Conservation (phyloP, 2,888 invertebrate species). For the Scaptomyza flava region DNA sequence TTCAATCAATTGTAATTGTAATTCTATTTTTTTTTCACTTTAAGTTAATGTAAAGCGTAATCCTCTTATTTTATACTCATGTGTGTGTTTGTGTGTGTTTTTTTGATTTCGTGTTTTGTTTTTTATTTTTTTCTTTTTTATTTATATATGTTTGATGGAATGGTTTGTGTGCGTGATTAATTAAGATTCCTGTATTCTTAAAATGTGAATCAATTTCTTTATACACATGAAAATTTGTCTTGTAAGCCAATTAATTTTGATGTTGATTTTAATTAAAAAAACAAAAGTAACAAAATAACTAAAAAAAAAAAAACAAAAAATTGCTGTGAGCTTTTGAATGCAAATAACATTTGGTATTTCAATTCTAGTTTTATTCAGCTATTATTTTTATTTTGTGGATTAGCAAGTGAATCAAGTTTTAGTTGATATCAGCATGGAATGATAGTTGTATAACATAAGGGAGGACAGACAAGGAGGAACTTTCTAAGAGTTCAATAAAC, state of each 20-base stretch:
- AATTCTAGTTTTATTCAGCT: too few species aligned
- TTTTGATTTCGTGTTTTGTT: background rate
- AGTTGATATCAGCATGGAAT: too few species aligned
- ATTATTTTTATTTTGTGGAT: too few species aligned
- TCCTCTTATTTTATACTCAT: background rate
- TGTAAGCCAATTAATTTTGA: constrained; percentile 14
- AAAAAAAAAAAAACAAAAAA: too few species aligned
- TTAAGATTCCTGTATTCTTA: constrained; percentile 10
- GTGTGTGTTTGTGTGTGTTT: background rate
- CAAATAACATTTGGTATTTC: background rate
- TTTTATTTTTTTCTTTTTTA: background rate
- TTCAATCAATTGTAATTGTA: background rate
- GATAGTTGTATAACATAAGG: too few species aligned
- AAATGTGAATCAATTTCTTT: constrained; percentile 7
- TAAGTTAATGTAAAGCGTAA: background rate
- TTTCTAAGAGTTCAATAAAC: too few species aligned
- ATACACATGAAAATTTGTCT: constrained; percentile 15
- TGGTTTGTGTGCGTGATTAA: background rate
- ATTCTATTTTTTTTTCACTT: background rate
- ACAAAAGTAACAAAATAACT: background rate
- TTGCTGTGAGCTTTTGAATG: constrained; percentile 4
- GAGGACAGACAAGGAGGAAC: too few species aligned
- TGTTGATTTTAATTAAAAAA: constrained; percentile 18
- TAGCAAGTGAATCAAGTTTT: too few species aligned
- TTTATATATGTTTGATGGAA: background rate